These are phyloP conservation scores for Carassius auratus DNA, from an alignment of 2,113 vertebrate species.

Conservation along the genomic window DNA sequence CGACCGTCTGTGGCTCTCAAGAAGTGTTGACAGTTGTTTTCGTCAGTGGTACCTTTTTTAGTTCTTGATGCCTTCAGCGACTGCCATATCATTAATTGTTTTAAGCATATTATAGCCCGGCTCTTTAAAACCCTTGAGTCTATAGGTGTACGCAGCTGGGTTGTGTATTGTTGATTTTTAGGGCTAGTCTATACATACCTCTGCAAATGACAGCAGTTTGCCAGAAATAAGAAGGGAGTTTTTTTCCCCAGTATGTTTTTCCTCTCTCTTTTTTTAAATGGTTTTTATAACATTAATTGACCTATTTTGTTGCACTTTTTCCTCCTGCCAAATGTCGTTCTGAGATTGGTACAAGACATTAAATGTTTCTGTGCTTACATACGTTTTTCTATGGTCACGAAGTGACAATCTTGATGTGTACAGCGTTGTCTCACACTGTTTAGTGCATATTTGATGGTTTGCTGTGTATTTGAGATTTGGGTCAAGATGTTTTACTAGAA, in stretches of 20 bases:
- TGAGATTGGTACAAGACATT: slow-evolving; percentile 22
- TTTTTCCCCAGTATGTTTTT: slow-evolving; percentile 40
- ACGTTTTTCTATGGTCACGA: slow-evolving; percentile 43
- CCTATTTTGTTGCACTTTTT: slow-evolving; percentile 17
- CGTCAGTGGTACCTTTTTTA: slow-evolving; percentile 64
- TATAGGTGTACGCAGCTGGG: background rate
- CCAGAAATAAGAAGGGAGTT: background rate
- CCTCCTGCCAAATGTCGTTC: slow-evolving; percentile 25
- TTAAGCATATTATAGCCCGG: background rate
- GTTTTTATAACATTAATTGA: too few relatives aligned
- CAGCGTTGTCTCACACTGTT: slow-evolving; percentile 52
- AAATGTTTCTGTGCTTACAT: slow-evolving; percentile 17
- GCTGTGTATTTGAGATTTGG: slow-evolving; percentile 47
- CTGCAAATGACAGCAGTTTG: slow-evolving; percentile 26
- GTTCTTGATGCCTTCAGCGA: slow-evolving; percentile 45
- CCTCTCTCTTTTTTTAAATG: background rate
- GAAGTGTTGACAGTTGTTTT: slow-evolving; percentile 58
- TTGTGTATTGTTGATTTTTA: background rate
- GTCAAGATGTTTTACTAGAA: slow-evolving; percentile 10
- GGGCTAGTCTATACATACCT: slow-evolving; percentile 24
- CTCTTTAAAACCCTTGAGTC: slow-evolving; percentile 21
- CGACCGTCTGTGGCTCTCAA: slow-evolving; percentile 56
- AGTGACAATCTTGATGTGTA: slow-evolving; percentile 49
- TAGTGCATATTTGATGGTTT: slow-evolving; percentile 54
- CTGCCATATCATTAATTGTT: slow-evolving; percentile 6